phyloP scores from a whole-genome alignment of 2,113 vertebrate genomes.

The Podocnemis expansa region DNA sequence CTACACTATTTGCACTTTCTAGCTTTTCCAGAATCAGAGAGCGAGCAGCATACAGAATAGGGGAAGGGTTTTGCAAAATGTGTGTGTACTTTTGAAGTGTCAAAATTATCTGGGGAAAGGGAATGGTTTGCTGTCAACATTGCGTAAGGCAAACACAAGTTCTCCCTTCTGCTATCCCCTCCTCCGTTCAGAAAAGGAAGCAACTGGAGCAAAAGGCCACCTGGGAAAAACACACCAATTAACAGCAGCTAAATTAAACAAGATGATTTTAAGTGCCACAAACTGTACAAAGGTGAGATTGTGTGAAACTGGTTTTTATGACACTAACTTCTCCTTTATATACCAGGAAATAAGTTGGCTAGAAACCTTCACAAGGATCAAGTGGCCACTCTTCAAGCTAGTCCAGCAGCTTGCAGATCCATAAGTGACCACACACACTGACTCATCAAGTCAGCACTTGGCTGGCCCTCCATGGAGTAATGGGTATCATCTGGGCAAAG shows the following conservation, averaged over 20 bases:
- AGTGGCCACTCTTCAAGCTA: background rate
- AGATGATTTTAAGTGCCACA: background rate
- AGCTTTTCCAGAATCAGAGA: background rate
- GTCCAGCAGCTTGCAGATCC: background rate
- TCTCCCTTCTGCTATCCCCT: background rate
- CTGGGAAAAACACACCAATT: slow-evolving; percentile 3
- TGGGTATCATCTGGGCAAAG: background rate
- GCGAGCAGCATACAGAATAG: background rate
- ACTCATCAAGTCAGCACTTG: background rate
- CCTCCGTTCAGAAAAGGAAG: background rate
- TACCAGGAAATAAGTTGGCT: background rate
- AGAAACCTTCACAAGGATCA: background rate
- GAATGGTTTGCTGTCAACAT: background rate
- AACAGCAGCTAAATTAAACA: slow-evolving; percentile 1
- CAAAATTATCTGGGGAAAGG: background rate
- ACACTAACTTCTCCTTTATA: background rate
- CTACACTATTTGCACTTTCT: too few species aligned
- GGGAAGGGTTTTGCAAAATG: background rate
- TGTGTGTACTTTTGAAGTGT: background rate
- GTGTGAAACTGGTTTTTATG: background rate
- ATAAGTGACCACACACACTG: background rate
- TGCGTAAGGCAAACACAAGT: background rate
- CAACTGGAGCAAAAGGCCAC: background rate
- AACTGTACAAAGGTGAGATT: slow-evolving; percentile 9
- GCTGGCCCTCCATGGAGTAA: background rate